phyloP scores from a whole-genome alignment of 2,113 vertebrate genomes.

The Camelus bactrianus region DNA sequence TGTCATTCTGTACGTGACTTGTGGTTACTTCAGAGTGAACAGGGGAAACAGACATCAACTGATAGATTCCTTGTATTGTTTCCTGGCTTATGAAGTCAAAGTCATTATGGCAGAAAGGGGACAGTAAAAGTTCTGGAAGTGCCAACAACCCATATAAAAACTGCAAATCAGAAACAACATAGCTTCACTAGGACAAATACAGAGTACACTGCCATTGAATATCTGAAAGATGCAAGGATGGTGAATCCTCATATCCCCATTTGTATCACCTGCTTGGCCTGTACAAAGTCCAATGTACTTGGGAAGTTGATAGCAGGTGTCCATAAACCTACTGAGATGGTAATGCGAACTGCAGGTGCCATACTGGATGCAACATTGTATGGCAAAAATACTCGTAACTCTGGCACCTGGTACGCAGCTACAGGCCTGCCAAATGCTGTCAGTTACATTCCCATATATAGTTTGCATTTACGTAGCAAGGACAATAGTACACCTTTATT shows the following conservation, averaged over 20 bases:
- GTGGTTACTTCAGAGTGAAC: neutral
- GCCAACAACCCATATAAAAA: neutral
- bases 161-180: neutral
- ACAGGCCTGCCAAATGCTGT: constrained; percentile 23
- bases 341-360: constrained; percentile 31
- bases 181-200: neutral
- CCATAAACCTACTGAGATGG: constrained; percentile 53
- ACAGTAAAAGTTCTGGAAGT: neutral
- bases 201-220: neutral
- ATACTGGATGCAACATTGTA: constrained; percentile 6
- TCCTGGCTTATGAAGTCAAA: neutral
- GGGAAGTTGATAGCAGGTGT: constrained; percentile 15
- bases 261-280: neutral
- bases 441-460: neutral
- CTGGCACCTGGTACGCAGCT: neutral
- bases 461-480: neutral
- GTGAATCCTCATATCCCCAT: neutral
- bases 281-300: neutral
- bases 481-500: neutral
- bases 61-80: neutral
- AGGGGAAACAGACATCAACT: neutral
- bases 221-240: neutral
- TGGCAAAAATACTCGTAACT: constrained; percentile 7
- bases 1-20: neutral
- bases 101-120: neutral